phyloP scores from a whole-genome alignment of 1,140 invertebrate species.

The Cotesia glomerata region DNA sequence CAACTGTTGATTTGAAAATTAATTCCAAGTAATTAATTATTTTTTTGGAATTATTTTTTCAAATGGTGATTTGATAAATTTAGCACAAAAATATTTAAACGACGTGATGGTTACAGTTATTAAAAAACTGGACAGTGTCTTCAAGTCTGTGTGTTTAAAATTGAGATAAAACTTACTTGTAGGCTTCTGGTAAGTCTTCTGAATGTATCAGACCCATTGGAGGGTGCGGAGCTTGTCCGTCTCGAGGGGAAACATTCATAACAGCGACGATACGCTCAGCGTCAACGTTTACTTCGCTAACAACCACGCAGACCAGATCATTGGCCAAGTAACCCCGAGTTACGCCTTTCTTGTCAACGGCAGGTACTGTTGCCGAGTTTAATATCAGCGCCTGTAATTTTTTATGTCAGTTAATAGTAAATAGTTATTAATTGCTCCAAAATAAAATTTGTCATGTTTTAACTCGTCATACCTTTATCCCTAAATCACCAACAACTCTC shows the following conservation, averaged over 20 bases:
- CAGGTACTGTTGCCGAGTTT: constrained; percentile 69
- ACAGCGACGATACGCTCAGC: constrained; percentile 86
- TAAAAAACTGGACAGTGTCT: neutral
- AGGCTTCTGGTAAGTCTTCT: constrained; percentile 84
- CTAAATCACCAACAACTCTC: constrained; percentile 82
- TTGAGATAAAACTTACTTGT: constrained; percentile 75
- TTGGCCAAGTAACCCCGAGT: constrained; percentile 79
- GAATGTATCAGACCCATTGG: constrained; percentile 82
- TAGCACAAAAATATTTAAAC: neutral
- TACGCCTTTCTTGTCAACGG: constrained; percentile 81
- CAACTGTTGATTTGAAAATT: too few species aligned
- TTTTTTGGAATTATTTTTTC: constrained; percentile 5
- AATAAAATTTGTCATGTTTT: too few species aligned
- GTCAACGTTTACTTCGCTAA: constrained; percentile 84
- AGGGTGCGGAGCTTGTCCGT: constrained; percentile 72
- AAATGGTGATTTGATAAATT: neutral
- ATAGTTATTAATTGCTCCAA: neutral
- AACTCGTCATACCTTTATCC: constrained; percentile 71
- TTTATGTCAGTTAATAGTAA: neutral
- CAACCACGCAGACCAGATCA: constrained; percentile 86
- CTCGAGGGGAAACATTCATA: constrained; percentile 78
- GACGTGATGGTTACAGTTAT: neutral
- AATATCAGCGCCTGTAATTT: constrained; percentile 58
- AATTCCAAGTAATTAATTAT: constrained; percentile 25
- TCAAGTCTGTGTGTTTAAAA: constrained; percentile 15